Base-by-base conservation (phyloP, 2,888 invertebrate genomes). In the Thecophora atra region DNA sequence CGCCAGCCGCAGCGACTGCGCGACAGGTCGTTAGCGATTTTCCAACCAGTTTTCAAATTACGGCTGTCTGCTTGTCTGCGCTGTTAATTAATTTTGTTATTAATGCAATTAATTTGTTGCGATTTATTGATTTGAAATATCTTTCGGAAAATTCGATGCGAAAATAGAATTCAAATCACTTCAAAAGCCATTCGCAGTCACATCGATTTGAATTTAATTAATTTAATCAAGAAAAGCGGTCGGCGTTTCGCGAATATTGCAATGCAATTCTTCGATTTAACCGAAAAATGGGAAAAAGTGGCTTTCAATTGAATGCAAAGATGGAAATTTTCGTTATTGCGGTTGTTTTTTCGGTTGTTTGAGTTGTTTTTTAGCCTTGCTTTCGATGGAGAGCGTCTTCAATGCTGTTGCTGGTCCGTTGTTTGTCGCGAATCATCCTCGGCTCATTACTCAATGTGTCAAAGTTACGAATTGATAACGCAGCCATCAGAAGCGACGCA, bases 361-460 rank as follows among this genome's bases (percentile, higher is more conserved):
- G 19, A 21, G 24, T 56, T 56, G 13, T 24, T 56, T 56, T 7
- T 28, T 17, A 58, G 17, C 47, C n/a, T 37, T 37, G 37, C 3
- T 8, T 4, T 47, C 4, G 47, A 5, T 47, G 47, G 17, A 47
- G 15, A 4, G 26, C 3, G 26, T 58, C 28, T 13, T 28, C 26
- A 28, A 28, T 54, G 37, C 37, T 54, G 67, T 67, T 21, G 24
- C 42, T 37, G 67, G 21, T 54, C 30, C 24, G 24, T 42, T 68
- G 42, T 58, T 68, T 44, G 58, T 44, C 15, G 65, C 63, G 63
- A 70, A 51, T 62, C 70, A 70, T 70, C 30, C 52, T 63, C 15
- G 75, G 77, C 80, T 80, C 84, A 85, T 85, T 85, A 84, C 81
- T 85, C 83, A 84, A 84, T 84, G 83, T 86, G 86, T 85, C 86